Conservation (phyloP, 2,797 vertebrate species). For the Channa striata region DNA sequence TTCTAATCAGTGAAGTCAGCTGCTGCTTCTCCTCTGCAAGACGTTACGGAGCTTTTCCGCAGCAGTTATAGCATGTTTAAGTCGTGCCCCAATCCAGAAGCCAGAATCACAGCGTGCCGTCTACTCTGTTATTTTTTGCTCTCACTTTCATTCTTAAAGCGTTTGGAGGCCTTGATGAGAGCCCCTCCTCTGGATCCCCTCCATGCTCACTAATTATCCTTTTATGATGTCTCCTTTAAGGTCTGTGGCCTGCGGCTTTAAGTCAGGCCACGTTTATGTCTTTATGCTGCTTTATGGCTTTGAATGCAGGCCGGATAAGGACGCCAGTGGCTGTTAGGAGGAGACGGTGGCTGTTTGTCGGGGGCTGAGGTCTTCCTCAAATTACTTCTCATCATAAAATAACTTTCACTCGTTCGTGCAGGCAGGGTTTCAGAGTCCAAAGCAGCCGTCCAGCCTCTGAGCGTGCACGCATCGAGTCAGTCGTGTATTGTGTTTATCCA, state of each 20-base stretch:
- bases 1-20: constrained; percentile 21
- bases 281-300: constrained; percentile 38
- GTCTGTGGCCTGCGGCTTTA: constrained; percentile 54
- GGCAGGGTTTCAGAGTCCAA: neutral
- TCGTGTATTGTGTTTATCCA: too few relatives aligned
- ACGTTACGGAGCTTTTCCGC: neutral
- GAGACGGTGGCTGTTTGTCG: neutral
- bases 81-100: constrained; percentile 17
- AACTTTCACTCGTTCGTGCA: neutral
- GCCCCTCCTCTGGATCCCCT: constrained; percentile 4
- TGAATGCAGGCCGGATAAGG: constrained; percentile 34
- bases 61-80: constrained; percentile 5
- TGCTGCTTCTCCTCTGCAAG: constrained; percentile 19
- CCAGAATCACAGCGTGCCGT: constrained; percentile 8
- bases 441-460: too few relatives aligned
- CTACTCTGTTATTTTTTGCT: constrained; percentile 38
- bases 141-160: constrained; percentile 40
- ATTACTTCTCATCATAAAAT: constrained; percentile 14
- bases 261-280: constrained; percentile 42
- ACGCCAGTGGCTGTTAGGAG: neutral
- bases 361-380: constrained; percentile 1
- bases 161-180: constrained; percentile 15
- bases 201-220: constrained; percentile 50
- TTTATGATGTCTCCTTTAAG: constrained; percentile 50
- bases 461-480: neutral